These are phyloP conservation scores for Eupithecia subfuscata DNA, from an alignment of 2,888 invertebrate genomes.

Conservation along the genomic window DNA sequence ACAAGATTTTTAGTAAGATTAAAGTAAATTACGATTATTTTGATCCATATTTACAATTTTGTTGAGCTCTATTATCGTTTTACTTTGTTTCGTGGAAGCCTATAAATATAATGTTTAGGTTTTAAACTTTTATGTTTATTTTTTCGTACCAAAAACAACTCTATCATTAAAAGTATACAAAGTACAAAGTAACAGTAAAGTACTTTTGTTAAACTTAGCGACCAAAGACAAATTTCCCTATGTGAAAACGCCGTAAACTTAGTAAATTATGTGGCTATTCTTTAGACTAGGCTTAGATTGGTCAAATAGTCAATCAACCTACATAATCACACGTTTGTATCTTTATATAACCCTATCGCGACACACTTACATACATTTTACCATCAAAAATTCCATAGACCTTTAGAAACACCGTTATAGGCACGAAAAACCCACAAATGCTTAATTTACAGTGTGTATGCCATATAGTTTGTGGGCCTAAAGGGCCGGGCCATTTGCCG, in stretches of 20 bases:
- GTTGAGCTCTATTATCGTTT: neutral
- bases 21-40: neutral
- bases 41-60: neutral
- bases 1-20: neutral
- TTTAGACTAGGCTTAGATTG: neutral
- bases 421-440: slow-evolving; percentile 37
- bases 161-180: no score
- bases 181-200: no score
- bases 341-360: neutral
- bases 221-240: neutral
- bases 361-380: slow-evolving; percentile 8
- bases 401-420: slow-evolving; percentile 36
- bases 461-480: neutral
- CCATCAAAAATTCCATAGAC: slow-evolving; percentile 28
- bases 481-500: neutral
- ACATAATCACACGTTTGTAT: neutral
- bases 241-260: neutral
- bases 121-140: neutral
- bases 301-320: neutral
- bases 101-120: neutral
- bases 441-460: slow-evolving; percentile 37
- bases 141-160: neutral
- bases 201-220: neutral
- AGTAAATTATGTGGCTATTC: neutral
- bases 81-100: neutral